phyloP scores from a whole-genome alignment of 2,797 vertebrate genomes.

The Kryptolebias ocellatus region DNA sequence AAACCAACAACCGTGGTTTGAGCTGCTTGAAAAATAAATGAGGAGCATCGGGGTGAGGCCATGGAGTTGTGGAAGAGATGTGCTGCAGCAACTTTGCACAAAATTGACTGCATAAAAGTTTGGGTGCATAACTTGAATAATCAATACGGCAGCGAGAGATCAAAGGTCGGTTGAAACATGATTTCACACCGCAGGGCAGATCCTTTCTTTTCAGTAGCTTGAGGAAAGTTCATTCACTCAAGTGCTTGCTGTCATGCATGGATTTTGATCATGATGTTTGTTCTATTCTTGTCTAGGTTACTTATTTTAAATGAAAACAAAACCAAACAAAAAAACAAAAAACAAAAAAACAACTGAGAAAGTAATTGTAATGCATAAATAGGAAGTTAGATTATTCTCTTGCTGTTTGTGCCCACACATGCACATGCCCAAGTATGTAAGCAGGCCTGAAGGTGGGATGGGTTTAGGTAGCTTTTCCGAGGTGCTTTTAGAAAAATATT shows the following conservation, averaged over 20 bases:
- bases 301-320: too few species aligned
- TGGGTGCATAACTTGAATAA: conserved; percentile 22
- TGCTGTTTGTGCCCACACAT: too few species aligned
- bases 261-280: background rate
- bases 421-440: too few species aligned
- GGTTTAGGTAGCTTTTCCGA: too few species aligned
- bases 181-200: background rate
- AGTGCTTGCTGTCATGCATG: background rate
- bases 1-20: conserved; percentile 27
- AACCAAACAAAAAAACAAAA: too few species aligned
- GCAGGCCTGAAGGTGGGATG: too few species aligned
- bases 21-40: conserved; percentile 38
- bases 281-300: background rate
- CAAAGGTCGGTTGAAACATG: background rate
- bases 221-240: conserved; percentile 7
- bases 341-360: too few species aligned
- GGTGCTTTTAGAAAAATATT: too few species aligned
- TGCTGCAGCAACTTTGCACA: conserved; percentile 3
- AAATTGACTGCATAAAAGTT: conserved; percentile 24
- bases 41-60: conserved; percentile 13
- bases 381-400: too few species aligned
- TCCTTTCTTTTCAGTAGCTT: background rate
- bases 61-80: conserved; percentile 1
- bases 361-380: too few species aligned
- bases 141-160: conserved; percentile 6